These are phyloP conservation scores for Enteromius thamalakanensis DNA, from an alignment of 2,797 vertebrate genomes.

Conservation along the genomic window DNA sequence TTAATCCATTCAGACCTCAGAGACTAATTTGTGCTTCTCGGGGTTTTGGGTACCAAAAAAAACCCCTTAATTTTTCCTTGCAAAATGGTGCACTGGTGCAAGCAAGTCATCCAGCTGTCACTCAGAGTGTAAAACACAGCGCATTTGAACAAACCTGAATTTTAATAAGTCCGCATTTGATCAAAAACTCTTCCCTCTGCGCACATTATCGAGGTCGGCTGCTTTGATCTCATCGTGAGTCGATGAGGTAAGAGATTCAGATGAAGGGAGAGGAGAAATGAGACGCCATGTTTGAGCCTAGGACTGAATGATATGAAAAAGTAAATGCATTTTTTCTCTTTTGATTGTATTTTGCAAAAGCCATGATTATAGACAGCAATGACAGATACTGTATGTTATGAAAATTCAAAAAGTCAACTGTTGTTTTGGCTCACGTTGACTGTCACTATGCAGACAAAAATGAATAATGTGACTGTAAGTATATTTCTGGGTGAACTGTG, in stretches of 20 bases:
- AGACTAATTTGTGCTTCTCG: slow-evolving; percentile 12
- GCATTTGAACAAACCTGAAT: slow-evolving; percentile 63
- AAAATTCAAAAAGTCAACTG: neutral
- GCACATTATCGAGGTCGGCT: slow-evolving; percentile 57
- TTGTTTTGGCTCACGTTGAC: neutral
- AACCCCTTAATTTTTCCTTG: neutral
- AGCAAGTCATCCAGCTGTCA: slow-evolving; percentile 50
- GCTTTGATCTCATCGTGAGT: slow-evolving; percentile 70
- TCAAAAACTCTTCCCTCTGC: slow-evolving; percentile 56
- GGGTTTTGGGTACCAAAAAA: slow-evolving; percentile 3
- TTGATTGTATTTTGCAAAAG: slow-evolving; percentile 25
- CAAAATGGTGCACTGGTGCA: slow-evolving; percentile 33
- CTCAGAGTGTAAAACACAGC: slow-evolving; percentile 54
- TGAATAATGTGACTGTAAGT: neutral
- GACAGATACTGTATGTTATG: neutral
- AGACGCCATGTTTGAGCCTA: slow-evolving; percentile 34
- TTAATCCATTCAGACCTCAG: slow-evolving; percentile 2
- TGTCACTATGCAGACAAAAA: neutral
- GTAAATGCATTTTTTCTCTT: slow-evolving; percentile 36
- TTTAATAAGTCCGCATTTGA: slow-evolving; percentile 64
- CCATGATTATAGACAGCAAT: neutral
- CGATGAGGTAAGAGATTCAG: slow-evolving; percentile 50
- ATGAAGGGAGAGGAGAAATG: slow-evolving; percentile 53
- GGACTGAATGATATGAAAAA: slow-evolving; percentile 35
- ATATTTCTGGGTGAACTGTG: neutral